Evolutionary conservation across 2,113 vertebrate species (phyloP), one percentile per base, ranked within the genome.

Genomic region (Zosterops borbonicus): DNA sequence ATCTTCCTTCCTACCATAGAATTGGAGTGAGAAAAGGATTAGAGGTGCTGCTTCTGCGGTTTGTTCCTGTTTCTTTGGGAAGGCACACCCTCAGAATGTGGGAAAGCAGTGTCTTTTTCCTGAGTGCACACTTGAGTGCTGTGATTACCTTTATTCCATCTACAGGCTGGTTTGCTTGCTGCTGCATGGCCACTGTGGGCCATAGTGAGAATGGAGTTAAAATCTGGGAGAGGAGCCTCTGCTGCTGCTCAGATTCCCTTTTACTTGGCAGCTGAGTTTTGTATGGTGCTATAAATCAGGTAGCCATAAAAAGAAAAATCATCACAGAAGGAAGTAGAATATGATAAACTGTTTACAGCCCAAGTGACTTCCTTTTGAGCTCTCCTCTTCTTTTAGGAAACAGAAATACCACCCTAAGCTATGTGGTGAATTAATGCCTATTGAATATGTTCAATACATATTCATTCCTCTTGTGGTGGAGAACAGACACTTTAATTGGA

Each of bases 1-100:
- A 58, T 96, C 97, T 98, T 98, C 97, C 97, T 98, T 98, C 97
- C 96, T 97, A 97, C 94, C 96, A 97, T 95, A 97, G 97, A 98
- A 97, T 89, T 89, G 77, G 71, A 97, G 88, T 89, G 92, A 93
- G 92, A 96, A 97, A 95, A 95, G 77, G 94, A 95, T 93, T 97
- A 76, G 95, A 96, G 91, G 83, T 95, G 73, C 95, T 97, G 87
- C 96, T 97, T 96, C 93, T 98, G 95, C 77, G 65, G 37, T 85
- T 92, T 94, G 78, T 95, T 97, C 90, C 83, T 87, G 81, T 93
- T 93, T 88, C 87, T 93, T 92, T 96, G 94, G 29, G 41, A 87
- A 92, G 96, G 85, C 96, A 97, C 92, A 81, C 96, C 96, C 93
- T 93, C 59, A 28, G 69, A 96, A 82, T 94, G 89, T 97, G 97